These are phyloP conservation scores for Okapia johnstoni DNA, from an alignment of 2,113 vertebrate species.

Conservation along the genomic window DNA sequence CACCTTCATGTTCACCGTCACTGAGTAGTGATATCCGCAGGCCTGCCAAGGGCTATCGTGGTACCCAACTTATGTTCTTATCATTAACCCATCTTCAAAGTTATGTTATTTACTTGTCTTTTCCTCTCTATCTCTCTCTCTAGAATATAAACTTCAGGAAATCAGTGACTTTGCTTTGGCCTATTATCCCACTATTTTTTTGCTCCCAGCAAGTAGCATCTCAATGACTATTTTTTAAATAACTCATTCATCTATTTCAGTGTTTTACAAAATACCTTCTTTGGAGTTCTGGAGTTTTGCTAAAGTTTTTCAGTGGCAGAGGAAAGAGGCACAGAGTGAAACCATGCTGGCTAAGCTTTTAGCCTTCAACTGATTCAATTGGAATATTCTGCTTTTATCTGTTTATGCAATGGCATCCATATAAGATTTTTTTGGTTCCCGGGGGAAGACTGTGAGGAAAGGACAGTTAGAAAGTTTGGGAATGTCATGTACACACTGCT, in stretches of 20 bases:
- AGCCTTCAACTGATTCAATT: not conserved
- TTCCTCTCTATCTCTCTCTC: not conserved
- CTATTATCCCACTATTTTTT: not conserved
- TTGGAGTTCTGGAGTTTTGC: not conserved
- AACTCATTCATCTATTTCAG: not conserved
- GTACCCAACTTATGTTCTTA: not conserved
- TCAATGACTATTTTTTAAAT: not conserved
- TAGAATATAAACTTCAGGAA: not conserved
- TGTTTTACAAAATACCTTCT: not conserved
- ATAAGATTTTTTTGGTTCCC: not conserved
- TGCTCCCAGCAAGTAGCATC: not conserved
- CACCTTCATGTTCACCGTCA: not conserved
- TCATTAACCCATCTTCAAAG: not conserved
- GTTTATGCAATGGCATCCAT: not conserved
- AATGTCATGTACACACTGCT: not conserved
- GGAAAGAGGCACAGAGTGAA: not conserved
- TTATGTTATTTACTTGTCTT: not conserved
- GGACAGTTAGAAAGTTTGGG: not conserved
- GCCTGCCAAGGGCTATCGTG: accelerated
- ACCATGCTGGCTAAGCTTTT: not conserved
- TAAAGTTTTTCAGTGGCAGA: not conserved
- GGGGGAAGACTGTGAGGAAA: not conserved
- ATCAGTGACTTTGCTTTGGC: not conserved
- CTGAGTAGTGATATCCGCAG: not conserved
- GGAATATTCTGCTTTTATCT: not conserved